phyloP scores from a whole-genome alignment of 2,888 invertebrate genomes.

The Hartigia nigra region DNA sequence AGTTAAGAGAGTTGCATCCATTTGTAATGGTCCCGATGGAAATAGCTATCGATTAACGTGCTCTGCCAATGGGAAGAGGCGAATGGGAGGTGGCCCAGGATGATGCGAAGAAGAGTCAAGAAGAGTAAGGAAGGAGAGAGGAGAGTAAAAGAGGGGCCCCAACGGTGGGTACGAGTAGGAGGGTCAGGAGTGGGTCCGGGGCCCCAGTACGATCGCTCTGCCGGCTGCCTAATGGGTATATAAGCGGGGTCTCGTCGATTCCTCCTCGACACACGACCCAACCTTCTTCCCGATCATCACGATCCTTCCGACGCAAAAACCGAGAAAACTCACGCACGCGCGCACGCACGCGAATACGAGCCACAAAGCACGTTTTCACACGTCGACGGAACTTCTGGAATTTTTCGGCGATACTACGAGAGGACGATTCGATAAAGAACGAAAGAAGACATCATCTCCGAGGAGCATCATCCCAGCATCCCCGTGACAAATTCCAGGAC shows the following conservation, averaged over 20 bases:
- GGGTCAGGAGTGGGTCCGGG: constrained; percentile 26
- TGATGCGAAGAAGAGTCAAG: constrained; percentile 1
- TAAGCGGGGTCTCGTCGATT: constrained; percentile 61
- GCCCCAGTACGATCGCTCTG: constrained; percentile 40
- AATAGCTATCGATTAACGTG: not conserved
- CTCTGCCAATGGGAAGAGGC: not conserved
- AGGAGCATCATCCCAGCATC: not conserved
- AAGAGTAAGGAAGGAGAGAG: constrained; percentile 24
- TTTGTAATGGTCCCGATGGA: not conserved
- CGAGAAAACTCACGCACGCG: constrained; percentile 54
- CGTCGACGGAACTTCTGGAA: not conserved
- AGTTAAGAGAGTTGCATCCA: not conserved
- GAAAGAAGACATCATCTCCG: too few species aligned
- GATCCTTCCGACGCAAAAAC: constrained; percentile 33
- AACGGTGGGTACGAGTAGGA: constrained; percentile 20
- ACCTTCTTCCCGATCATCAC: constrained; percentile 58
- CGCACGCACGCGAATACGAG: constrained; percentile 31
- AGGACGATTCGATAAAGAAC: not conserved
- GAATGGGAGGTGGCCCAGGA: constrained; percentile 9
- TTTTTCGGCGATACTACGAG: not conserved
- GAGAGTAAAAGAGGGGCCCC: constrained; percentile 43
- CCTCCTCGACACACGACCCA: constrained; percentile 63
- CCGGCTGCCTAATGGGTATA: constrained; percentile 60
- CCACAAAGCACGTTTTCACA: not conserved
- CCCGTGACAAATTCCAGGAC: not conserved